Percentiles rank a stretch among this genome's conserved stretches.
Conservation (phyloP, 2,113 vertebrate genomes). For the Cephalopholis sonnerati region DNA sequence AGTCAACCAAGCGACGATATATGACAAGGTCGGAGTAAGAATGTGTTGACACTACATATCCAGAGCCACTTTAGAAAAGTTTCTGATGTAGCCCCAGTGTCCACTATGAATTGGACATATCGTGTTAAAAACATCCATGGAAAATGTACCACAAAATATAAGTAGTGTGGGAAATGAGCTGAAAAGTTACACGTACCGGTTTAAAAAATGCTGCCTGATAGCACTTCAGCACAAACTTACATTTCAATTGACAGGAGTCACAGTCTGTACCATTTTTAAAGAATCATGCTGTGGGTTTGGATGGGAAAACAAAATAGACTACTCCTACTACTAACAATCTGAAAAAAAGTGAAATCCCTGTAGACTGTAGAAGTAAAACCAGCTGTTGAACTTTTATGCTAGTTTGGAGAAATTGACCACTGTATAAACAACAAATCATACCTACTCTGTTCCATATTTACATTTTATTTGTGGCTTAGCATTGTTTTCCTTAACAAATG, state of each 20-base stretch:
- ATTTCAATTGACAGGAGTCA: slow-evolving; percentile 5
- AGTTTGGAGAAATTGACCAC: not conserved
- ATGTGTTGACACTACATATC: not conserved
- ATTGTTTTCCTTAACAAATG: slow-evolving; percentile 6
- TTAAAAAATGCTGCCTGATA: no score
- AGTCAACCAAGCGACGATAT: no score
- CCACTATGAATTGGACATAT: no score
- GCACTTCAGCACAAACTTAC: not conserved
- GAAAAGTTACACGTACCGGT: no score
- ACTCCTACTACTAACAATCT: not conserved
- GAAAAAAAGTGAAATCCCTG: not conserved
- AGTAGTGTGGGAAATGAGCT: no score
- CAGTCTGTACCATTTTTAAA: slow-evolving; percentile 7
- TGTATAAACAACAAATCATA: slow-evolving; percentile 12
- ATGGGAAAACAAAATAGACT: slow-evolving; percentile 2
- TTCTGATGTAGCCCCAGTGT: not conserved
- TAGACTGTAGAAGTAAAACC: slow-evolving; percentile 26
- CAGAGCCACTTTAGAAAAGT: not conserved
- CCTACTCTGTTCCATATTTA: slow-evolving; percentile 1
- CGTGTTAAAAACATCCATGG: not conserved
- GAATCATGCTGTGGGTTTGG: slow-evolving; percentile 10
- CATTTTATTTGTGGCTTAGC: slow-evolving; percentile 4
- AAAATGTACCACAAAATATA: not conserved
- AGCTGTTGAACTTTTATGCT: slow-evolving; percentile 40
- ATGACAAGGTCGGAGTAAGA: no score